Conservation (phyloP, 2,113 vertebrate genomes). For the Bolborhynchus lineola region DNA sequence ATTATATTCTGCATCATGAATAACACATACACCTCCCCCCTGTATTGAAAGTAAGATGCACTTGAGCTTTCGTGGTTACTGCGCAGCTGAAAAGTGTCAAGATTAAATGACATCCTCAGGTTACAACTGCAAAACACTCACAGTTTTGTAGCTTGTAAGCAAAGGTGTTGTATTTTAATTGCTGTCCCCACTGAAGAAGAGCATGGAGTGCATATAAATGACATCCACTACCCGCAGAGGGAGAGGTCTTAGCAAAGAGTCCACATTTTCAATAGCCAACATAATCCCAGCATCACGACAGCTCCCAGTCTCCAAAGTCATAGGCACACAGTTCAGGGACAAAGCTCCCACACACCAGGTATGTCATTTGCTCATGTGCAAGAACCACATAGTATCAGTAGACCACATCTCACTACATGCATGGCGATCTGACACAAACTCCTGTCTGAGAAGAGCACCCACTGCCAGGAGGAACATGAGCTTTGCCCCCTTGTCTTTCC, state of each 20-base stretch:
- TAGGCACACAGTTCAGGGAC: neutral
- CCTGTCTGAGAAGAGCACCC: neutral
- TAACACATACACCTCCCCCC: conserved; percentile 38
- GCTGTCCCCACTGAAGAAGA: neutral
- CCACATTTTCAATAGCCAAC: rapidly evolving
- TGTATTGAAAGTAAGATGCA: neutral
- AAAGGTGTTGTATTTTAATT: neutral
- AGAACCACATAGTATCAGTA: neutral
- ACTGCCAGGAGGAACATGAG: neutral
- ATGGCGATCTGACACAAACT: neutral
- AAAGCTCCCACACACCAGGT: neutral
- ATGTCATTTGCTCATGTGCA: neutral
- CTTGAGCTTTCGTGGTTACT: neutral
- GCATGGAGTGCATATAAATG: rapidly evolving
- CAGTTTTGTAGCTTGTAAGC: neutral
- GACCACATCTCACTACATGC: rapidly evolving
- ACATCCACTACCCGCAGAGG: neutral
- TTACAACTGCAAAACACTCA: neutral
- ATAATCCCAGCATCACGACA: neutral
- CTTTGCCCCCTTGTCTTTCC: neutral
- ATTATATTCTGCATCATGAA: conserved; percentile 18
- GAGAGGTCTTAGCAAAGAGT: neutral
- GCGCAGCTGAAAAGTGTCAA: neutral
- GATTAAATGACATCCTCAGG: conserved; percentile 40
- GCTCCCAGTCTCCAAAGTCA: neutral